phyloP scores from a whole-genome alignment of 2,888 invertebrate genomes.

The Dyspetes luteomarginatus region DNA sequence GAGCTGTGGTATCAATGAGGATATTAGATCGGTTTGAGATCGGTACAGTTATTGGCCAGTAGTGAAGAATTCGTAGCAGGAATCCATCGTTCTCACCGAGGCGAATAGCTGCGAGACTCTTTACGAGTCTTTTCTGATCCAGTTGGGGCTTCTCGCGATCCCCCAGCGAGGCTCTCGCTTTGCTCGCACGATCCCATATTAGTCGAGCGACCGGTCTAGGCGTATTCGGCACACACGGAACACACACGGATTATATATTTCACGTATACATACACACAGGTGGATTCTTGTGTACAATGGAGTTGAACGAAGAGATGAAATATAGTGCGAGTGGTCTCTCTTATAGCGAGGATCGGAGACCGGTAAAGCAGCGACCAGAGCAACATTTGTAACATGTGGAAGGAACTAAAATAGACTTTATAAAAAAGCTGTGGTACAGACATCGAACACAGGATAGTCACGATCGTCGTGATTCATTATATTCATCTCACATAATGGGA shows the following conservation, averaged over 20 bases:
- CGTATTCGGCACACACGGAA: conserved; percentile 70
- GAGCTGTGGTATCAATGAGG: not conserved
- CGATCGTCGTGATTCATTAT: conserved; percentile 61
- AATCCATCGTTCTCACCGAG: not conserved
- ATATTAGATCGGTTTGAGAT: not conserved
- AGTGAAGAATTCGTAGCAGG: conserved; percentile 10
- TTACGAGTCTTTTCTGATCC: conserved; percentile 71
- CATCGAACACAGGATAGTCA: conserved; percentile 42
- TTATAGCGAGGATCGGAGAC: not conserved
- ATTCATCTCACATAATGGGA: conserved; percentile 69
- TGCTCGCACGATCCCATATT: conserved; percentile 75
- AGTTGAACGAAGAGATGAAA: no score
- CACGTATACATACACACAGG: conserved; percentile 49
- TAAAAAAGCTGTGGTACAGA: conserved; percentile 37
- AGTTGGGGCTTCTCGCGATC: conserved; percentile 75
- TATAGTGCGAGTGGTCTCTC: no score
- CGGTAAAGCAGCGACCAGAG: not conserved
- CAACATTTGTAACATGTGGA: not conserved
- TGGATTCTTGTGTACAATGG: conserved; percentile 68
- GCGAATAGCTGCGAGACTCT: conserved; percentile 40
- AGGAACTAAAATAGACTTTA: not conserved
- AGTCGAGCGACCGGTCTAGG: conserved; percentile 79
- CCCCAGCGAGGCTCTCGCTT: conserved; percentile 36
- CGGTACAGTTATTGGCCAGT: not conserved
- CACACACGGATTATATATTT: conserved; percentile 11